Evolutionary conservation across 2,888 invertebrate species (phyloP), one percentile per base, ranked within the genome.

Genomic region (Dicycla oo): DNA sequence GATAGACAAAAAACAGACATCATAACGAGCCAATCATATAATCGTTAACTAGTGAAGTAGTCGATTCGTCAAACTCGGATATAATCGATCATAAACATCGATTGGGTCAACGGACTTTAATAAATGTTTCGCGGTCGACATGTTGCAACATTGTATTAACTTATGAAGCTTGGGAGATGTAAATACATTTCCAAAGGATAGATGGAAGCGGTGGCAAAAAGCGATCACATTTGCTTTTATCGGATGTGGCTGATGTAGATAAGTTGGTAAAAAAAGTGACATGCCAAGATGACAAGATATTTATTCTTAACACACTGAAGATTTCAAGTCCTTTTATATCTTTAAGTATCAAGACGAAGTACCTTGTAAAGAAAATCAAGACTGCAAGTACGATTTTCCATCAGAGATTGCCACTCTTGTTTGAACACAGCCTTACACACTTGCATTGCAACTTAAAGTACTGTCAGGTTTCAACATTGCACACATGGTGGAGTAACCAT

Each of bases 91-190:
- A 92, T 89, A 84, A 85, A 88, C 87, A 89, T 88, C 86, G 88
- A 88, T 82, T 80, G 87, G 84, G 92, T 92, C 92, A 87, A 88
- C 89, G 92, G 83, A 90, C 91, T 88, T 86, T 88, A 88, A 91
- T 89, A 91, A 91, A 93, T 93, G 93, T 91, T 92, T 92, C 90
- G 92, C 93, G 91, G 91, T 89, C 88, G 87, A 38, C 69, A 78
- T 75, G 65, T 78, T 87, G 83, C 84, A 73, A 87, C 88, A 88
- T 80, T 51, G 67, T 70, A 75, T 81, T 72, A 69, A 76, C 63
- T 74, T 71, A 47, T 69, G 70, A 64, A 73, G 66, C 69, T 66
- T 69, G 53, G n/a, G 53, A 77, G 30, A 70, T 70, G 71, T 65
- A 51, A 67, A 74, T 71, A 74, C 69, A 64, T 68, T 54, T 61